Evolutionary conservation across 2,113 vertebrate genomes (phyloP), one percentile per base, ranked within the genome.

Genomic region (Athene noctua): DNA sequence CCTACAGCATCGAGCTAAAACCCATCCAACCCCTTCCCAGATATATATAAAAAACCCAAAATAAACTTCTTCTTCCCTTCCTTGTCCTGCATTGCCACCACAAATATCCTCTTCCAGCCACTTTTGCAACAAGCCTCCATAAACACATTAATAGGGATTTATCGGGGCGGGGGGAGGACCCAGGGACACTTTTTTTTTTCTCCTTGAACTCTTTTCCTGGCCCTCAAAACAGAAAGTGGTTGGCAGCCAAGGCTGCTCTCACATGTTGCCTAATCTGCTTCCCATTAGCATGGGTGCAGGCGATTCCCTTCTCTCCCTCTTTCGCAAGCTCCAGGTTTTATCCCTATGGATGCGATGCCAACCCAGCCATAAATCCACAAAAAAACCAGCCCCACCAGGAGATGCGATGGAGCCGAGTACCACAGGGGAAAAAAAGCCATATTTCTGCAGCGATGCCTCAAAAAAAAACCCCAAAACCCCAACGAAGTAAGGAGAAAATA

Each of bases 31-130:
- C n/a, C 23, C n/a, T 42, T 32, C 38, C 44, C 79, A 80, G 34
- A 23, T 25, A 1, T 5, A 2, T 17, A 44, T 20, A 38, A 19
- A n/a, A 1, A 5, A 34, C 9, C 10, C 47, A 42, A 47, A 86
- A 63, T 12, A 34, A 82, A 83, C 10, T 21, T 42, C 27, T 3
- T 42, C 26, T 70, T 19, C 32, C 47, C 32, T 32, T 78, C 54
- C 32, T 32, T 3, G 36, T 13, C 52, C 73, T 13, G 34, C 0
- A 2, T 34, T 38, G 14, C 32, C 0, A 1, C 32, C 6, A 1
- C n/a, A 44, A 32, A 52, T 4, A 17, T 9, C 74, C 44, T 78
- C 49, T n/a, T 32, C 54, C 63, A 63, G 30, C 23, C 36, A 0
- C 83, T 61, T 59, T 13, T 18, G 25, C 74, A 5, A 34, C 0